Evolutionary conservation across 1,140 invertebrate species (phyloP), one percentile per base, ranked within the genome.

Genomic region (Manduca sexta): DNA sequence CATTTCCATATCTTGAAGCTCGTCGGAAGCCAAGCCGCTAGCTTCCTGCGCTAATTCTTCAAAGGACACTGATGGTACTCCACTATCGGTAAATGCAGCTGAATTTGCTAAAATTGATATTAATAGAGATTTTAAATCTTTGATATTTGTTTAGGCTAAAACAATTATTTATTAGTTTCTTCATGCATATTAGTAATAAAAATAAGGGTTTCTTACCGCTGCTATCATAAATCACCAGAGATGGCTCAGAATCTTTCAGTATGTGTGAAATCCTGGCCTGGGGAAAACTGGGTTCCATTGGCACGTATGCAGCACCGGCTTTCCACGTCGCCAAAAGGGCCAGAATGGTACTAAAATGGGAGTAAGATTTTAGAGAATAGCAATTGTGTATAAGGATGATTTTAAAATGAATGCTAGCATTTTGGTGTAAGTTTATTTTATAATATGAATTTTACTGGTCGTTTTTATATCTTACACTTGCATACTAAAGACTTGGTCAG

Each of bases 251-350:
- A 67, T 96, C 94, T 16, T 88, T 81, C 6, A 95, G 74, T 45
- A 96, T 95, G 66, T 95, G 93, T 16, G 90, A 87, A 5, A 95
- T 88, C 52, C 95, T 88, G 13, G 90, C 88, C 11, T 87, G 88
- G 0, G 94, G 94, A 62, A 95, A 94, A 39, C 88, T 90, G 1
- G 90, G 88, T 69, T 96, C 94, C 45, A 96, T 84, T 0, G 95
- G 94, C 26, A 97, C 74, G 75, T 96, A 97, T 0, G 93, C 92
- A 35, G 92, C 92, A 0, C 94, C 94, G 0, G 91, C 86, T 87
- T 96, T 97, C 88, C 93, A 90, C 35, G 94, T 91, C 8, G 92
- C 90, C 45, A 96, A 69, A 15, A 97, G 75, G 0, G 90, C 81
- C 0, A 90, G 84, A 1, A 95, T 88, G 14, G 95, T 87, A 13